phyloP scores from a whole-genome alignment of 2,888 invertebrate genomes.

The Griposia aprilina region DNA sequence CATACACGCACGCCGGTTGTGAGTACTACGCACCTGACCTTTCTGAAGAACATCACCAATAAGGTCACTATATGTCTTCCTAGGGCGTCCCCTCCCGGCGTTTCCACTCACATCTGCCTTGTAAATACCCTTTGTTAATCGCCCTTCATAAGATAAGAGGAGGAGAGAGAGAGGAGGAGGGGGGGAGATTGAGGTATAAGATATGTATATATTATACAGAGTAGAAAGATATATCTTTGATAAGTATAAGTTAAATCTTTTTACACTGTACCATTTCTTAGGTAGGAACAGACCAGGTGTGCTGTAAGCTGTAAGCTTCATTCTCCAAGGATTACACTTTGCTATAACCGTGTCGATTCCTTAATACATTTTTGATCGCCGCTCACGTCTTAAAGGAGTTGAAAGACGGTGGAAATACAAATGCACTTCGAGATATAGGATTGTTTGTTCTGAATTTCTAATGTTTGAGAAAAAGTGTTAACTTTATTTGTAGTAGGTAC shows the following conservation, averaged over 20 bases:
- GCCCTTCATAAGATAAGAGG: too few relatives aligned
- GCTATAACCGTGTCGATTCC: slow-evolving; percentile 39
- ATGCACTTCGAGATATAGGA: slow-evolving; percentile 3
- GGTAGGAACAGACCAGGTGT: slow-evolving; percentile 42
- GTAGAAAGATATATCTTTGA: too few relatives aligned
- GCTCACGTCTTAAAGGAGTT: slow-evolving; percentile 22
- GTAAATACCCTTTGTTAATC: too few relatives aligned
- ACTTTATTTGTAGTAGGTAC: background rate
- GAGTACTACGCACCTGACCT: too few relatives aligned
- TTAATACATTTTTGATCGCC: slow-evolving; percentile 60
- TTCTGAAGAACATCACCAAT: too few relatives aligned
- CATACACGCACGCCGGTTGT: too few relatives aligned
- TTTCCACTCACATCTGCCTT: too few relatives aligned
- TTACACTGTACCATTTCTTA: slow-evolving; percentile 25
- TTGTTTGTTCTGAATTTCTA: background rate
- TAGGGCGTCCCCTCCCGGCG: too few relatives aligned
- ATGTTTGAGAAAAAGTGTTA: background rate
- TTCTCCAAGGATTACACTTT: slow-evolving; percentile 43
- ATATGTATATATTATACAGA: too few relatives aligned
- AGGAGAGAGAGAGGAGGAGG: too few relatives aligned
- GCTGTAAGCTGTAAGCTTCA: slow-evolving; percentile 12
- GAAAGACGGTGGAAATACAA: slow-evolving; percentile 7
- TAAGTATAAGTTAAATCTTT: slow-evolving; percentile 20
- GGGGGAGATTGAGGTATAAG: too few relatives aligned
- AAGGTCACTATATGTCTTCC: too few relatives aligned